A percentile compares a stretch with the other conserved stretches of the same genome.
Evolutionary conservation across 2,888 invertebrate genomes (phyloP).

Genomic region (Melinaea menophilus): DNA sequence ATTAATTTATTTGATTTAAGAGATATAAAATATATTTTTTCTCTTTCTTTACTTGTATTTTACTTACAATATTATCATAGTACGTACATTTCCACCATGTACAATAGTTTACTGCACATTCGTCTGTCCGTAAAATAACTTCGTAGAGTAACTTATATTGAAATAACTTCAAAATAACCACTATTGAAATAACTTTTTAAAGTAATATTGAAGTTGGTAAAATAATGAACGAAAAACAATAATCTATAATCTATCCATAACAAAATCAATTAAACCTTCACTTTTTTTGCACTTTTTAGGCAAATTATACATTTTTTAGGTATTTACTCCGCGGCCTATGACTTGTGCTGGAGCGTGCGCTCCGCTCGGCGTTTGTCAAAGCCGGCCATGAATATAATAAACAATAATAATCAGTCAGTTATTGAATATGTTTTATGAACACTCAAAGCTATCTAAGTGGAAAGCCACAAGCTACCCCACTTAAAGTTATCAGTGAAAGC

Average conservation of each 20-base stretch:
- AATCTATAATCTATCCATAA: not conserved
- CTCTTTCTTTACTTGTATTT: not conserved
- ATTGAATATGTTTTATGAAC: not conserved
- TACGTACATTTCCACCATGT: conserved; percentile 6
- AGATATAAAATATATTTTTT: not conserved
- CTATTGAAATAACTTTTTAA: too few relatives aligned
- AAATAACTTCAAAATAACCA: too few relatives aligned
- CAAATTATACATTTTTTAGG: too few relatives aligned
- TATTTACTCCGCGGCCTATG: too few relatives aligned
- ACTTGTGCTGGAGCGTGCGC: too few relatives aligned
- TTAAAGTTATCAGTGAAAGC: conserved; percentile 37
- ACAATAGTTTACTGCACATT: conserved; percentile 5
- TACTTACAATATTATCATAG: conserved; percentile 4
- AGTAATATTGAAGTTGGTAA: not conserved
- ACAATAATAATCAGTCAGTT: not conserved
- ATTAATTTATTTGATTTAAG: not conserved
- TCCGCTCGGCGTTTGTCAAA: too few relatives aligned
- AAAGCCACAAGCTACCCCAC: conserved; percentile 12
- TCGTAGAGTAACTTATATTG: not conserved
- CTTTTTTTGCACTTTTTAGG: too few relatives aligned
- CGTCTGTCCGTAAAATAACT: not conserved
- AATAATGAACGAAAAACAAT: not conserved
- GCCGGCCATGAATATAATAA: not conserved
- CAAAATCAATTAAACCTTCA: not conserved
- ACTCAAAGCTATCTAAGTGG: conserved; percentile 1